These are phyloP conservation scores for Menura novaehollandiae DNA, from an alignment of 2,113 vertebrate genomes.

Conservation along the genomic window DNA sequence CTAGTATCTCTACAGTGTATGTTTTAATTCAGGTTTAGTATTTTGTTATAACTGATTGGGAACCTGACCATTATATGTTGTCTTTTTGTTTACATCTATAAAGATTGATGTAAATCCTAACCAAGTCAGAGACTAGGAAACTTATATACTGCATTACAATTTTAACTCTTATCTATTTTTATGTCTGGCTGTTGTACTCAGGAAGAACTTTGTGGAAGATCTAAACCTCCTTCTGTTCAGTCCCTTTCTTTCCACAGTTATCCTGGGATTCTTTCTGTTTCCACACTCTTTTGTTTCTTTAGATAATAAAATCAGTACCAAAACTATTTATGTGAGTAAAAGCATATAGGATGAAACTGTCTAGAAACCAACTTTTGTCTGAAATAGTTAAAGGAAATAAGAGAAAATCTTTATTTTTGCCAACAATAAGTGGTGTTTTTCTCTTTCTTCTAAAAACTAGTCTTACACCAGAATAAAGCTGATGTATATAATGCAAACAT, in stretches of 20 bases:
- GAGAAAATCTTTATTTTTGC: neutral
- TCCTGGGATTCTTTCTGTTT: neutral
- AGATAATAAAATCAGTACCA: neutral
- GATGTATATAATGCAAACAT: neutral
- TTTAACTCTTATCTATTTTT: neutral
- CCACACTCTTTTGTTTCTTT: neutral
- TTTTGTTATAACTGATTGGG: neutral
- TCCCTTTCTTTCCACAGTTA: neutral
- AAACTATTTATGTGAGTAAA: neutral
- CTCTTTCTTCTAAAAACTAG: neutral
- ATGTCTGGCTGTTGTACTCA: neutral
- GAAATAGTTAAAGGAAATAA: neutral
- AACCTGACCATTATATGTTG: neutral
- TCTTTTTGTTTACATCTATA: neutral
- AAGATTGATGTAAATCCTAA: neutral
- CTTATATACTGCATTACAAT: neutral
- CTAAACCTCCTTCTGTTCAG: neutral
- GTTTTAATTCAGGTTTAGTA: neutral
- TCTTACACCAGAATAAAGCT: neutral
- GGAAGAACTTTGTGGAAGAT: neutral
- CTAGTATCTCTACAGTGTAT: neutral
- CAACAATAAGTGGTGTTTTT: fast-evolving
- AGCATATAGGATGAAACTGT: neutral
- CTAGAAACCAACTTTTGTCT: neutral
- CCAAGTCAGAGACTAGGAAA: neutral